phyloP scores from a whole-genome alignment of 2,888 invertebrate genomes.

The Cerastis leucographa region DNA sequence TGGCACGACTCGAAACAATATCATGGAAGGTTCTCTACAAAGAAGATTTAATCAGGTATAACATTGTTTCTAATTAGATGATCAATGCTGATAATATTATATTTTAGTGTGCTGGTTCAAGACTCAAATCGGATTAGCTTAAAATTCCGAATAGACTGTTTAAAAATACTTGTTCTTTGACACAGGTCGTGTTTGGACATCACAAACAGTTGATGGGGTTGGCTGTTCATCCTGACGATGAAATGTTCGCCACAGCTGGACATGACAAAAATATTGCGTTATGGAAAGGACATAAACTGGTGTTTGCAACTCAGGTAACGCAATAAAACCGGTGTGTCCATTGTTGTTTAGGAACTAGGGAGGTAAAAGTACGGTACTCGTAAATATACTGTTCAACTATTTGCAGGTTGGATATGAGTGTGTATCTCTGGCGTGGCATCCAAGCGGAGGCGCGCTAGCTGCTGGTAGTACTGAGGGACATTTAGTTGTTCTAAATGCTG shows the following conservation, averaged over 20 bases:
- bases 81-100: background rate
- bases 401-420: slow-evolving; percentile 95
- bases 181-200: slow-evolving; percentile 96
- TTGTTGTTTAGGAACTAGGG: background rate
- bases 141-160: background rate
- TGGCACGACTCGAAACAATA: slow-evolving; percentile 96
- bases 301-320: slow-evolving; percentile 95
- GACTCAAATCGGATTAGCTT: background rate
- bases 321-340: background rate
- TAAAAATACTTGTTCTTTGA: slow-evolving; percentile 14
- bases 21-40: slow-evolving; percentile 97
- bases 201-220: slow-evolving; percentile 96
- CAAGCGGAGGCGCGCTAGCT: slow-evolving; percentile 96
- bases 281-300: slow-evolving; percentile 96
- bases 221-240: slow-evolving; percentile 97
- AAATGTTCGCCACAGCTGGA: slow-evolving; percentile 97
- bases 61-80: background rate
- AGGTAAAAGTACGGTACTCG: background rate
- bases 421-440: slow-evolving; percentile 96
- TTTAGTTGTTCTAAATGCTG: slow-evolving; percentile 95
- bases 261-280: slow-evolving; percentile 97
- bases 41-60: slow-evolving; percentile 95
- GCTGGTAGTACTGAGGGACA: slow-evolving; percentile 98
- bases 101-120: background rate
- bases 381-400: background rate